Base-by-base conservation (phyloP, 1,140 invertebrate species). In the Achroia grisella region DNA sequence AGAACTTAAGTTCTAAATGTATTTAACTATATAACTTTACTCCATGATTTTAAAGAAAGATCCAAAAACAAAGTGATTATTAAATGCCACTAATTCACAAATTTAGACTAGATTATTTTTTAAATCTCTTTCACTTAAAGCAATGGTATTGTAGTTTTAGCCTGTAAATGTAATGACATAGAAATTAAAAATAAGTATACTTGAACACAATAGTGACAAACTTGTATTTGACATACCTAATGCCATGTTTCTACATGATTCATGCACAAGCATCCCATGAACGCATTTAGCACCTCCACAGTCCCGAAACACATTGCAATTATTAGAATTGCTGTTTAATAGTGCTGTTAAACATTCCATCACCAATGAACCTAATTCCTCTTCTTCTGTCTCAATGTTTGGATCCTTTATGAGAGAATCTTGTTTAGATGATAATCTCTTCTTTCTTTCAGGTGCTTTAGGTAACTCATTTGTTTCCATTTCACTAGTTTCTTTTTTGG, bases 301-400 rank as follows among this genome's bases (percentile, higher is more conserved):
- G 77, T 98, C 95, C 39, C 97, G 88, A 76, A 98, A 97, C 34
- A 98, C 94, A 74, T 93, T 94, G 35, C 96, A 96, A 87, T 98
- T 99, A 51, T 91, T 91, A 35, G 90, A 90, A 76, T 96, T 97
- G 10, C 91, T 90, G 47, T 86, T 89, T 45, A 98, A 87, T 12
- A 98, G 82, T 39, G 93, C 89, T 0, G 94, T 94, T 10, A 98
- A 77, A 4, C 94, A 92, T 71, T 98, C 96, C 89, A 98, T 94
- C 0, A 97, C 90, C 58, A 96, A 87, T 43, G 90, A 89, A 14
- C 96, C 96, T 41, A 98, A 72, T 51, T 91, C 91, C 70, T 96
- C 93, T 58, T 94, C 90, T 51, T 92, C 90, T 10, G 78, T 65
- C 32, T 84, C 77, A 1, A 64, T 44, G 44, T 78, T 84, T 0